Percentiles rank a stretch among this genome's conserved stretches.
Conservation (phyloP, 2,797 vertebrate species). For the Phrynocephalus forsythii region DNA sequence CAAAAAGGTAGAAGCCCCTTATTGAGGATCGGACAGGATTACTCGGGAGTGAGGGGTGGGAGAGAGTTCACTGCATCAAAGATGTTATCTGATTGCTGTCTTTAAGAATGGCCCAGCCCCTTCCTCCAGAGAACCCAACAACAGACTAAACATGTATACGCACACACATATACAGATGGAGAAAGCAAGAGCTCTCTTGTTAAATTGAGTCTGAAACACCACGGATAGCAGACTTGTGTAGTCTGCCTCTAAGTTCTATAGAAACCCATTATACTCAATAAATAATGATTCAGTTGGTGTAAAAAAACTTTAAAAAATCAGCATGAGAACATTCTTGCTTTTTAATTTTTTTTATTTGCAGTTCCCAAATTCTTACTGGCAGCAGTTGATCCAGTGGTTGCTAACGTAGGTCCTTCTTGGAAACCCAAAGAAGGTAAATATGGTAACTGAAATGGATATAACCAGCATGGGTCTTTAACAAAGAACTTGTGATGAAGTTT, state of each 20-base stretch:
- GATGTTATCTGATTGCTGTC: no score
- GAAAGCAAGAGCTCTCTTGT: not conserved
- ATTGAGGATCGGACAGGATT: no score
- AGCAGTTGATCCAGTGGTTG: slow-evolving; percentile 82
- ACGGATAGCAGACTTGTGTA: no score
- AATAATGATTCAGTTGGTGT: not conserved
- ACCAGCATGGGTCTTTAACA: slow-evolving; percentile 25
- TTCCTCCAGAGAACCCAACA: no score
- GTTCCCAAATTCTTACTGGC: slow-evolving; percentile 85
- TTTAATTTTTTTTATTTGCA: slow-evolving; percentile 65
- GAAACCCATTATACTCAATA: not conserved
- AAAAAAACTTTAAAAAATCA: not conserved
- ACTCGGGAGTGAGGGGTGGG: no score
- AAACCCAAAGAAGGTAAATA: slow-evolving; percentile 68
- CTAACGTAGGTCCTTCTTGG: slow-evolving; percentile 63
- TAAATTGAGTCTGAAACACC: not conserved
- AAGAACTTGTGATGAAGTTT: not conserved
- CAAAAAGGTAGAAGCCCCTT: no score
- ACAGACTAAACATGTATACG: no score
- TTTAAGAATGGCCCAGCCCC: no score
- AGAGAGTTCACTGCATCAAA: no score
- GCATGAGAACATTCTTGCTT: slow-evolving; percentile 4
- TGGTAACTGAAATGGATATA: slow-evolving; percentile 53
- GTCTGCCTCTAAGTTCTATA: no score
- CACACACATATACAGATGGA: not conserved